Conservation (phyloP, 2,888 invertebrate species). For the Chesias legatella region DNA sequence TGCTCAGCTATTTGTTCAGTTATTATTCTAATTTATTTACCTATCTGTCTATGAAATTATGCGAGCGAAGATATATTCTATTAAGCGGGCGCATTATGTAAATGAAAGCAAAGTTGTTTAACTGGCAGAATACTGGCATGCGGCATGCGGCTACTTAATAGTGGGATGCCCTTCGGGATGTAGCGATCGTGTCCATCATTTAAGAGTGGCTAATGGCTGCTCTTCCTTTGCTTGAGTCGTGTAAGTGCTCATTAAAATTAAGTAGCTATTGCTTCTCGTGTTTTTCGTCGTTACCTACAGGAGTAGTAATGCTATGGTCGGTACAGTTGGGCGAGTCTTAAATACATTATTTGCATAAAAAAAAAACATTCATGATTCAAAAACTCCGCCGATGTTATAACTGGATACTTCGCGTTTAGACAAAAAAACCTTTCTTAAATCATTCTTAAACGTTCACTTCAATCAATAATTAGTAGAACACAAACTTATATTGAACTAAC, state of each 20-base stretch:
- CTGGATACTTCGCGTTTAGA: too few species aligned
- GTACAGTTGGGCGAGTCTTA: too few species aligned
- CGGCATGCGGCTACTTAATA: conserved; percentile 21
- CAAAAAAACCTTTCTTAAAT: too few species aligned
- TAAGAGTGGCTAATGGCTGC: conserved; percentile 35
- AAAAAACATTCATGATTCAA: too few species aligned
- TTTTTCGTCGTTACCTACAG: conserved; percentile 1
- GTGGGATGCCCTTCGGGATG: conserved; percentile 33
- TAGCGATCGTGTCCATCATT: conserved; percentile 46
- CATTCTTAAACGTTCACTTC: too few species aligned
- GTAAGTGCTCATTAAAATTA: conserved; percentile 12
- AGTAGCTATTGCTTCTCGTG: conserved; percentile 5
- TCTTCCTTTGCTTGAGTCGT: conserved; percentile 29
- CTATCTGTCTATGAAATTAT: conserved; percentile 21
- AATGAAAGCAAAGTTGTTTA: conserved; percentile 56
- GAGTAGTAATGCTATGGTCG: too few species aligned
- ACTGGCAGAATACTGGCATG: conserved; percentile 24
- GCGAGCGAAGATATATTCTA: conserved; percentile 22
- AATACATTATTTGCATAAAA: too few species aligned
- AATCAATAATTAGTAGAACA: too few species aligned
- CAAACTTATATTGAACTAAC: too few species aligned
- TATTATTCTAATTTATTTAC: conserved; percentile 8
- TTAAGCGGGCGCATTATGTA: conserved; percentile 48
- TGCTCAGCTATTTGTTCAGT: neutral
- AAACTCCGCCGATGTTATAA: too few species aligned